Percentiles rank a stretch among this genome's conserved stretches.
Evolutionary conservation across 64 coral and sea anemone genomes (phyloP).

Genomic region (Montipora capricornis): DNA sequence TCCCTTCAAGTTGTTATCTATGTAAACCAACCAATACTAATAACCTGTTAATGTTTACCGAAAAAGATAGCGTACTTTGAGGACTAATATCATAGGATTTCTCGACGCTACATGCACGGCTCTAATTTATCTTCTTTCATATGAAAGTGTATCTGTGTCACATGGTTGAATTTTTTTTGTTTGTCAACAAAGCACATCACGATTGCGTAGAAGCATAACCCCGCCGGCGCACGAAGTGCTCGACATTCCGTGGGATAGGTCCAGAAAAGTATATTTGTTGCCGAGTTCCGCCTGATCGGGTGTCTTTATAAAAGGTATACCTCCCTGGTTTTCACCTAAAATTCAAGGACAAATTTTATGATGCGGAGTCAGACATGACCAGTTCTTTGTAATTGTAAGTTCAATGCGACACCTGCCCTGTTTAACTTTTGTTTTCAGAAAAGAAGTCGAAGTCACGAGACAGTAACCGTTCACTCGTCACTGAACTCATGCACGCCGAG

Average conservation of each 20-base stretch:
- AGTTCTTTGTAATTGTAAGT: neutral
- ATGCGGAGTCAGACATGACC: neutral
- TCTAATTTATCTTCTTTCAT: neutral
- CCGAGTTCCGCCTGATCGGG: neutral
- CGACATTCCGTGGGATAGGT: neutral
- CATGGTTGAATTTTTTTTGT: neutral
- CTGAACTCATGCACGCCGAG: constrained; percentile 65
- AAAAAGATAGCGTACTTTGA: too few relatives aligned
- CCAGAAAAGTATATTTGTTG: neutral
- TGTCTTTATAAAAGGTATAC: neutral
- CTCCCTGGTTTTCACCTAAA: neutral
- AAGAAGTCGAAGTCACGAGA: constrained; percentile 45
- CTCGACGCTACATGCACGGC: neutral
- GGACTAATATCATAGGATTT: too few relatives aligned
- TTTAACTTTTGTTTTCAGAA: constrained; percentile 3
- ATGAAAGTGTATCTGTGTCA: neutral
- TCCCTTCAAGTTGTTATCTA: neutral
- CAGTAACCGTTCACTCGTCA: constrained; percentile 55
- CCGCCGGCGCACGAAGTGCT: neutral
- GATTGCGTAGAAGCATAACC: neutral
- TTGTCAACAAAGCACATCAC: neutral
- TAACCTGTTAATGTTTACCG: too few relatives aligned
- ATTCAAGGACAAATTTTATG: neutral
- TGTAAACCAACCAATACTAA: neutral
- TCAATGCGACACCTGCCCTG: neutral